Percentiles rank a stretch among this genome's conserved stretches.
These are phyloP conservation scores for Diachrysia chrysitis DNA, from an alignment of 2,888 invertebrate genomes.

Conservation along the genomic window DNA sequence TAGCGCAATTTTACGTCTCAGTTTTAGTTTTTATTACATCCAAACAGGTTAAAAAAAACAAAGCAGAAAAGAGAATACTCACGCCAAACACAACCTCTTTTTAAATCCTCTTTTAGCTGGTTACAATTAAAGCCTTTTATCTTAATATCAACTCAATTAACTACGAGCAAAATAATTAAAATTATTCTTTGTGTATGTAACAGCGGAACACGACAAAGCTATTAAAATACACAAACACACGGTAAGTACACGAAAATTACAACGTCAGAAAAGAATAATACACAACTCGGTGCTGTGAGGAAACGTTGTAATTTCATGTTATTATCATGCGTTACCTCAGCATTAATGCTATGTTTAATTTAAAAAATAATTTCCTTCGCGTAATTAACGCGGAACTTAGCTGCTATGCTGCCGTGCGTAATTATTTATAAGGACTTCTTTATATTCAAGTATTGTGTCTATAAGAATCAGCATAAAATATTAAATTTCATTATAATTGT, in stretches of 20 bases:
- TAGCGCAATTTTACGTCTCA: too few species aligned
- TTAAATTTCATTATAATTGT: too few species aligned
- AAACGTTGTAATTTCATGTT: conserved; percentile 42
- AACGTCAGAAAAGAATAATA: conserved; percentile 41
- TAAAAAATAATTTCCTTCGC: conserved; percentile 63
- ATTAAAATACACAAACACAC: conserved; percentile 20
- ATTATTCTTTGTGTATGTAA: conserved; percentile 1
- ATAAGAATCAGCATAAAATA: too few species aligned
- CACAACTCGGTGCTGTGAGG: conserved; percentile 27
- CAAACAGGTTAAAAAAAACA: too few species aligned
- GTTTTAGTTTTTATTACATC: too few species aligned
- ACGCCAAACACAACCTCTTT: neutral
- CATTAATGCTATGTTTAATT: conserved; percentile 56
- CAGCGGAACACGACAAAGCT: conserved; percentile 12
- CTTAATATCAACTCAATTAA: neutral
- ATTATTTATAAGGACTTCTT: conserved; percentile 34
- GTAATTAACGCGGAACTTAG: conserved; percentile 47
- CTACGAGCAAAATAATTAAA: neutral
- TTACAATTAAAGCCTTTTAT: neutral
- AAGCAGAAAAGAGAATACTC: neutral
- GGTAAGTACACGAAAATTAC: conserved; percentile 48
- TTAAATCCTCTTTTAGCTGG: neutral
- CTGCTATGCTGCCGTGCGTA: conserved; percentile 25
- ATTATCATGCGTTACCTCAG: conserved; percentile 22
- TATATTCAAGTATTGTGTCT: too few species aligned